Evolutionary conservation across 2,113 vertebrate species (phyloP).

Genomic region (Sander lucioperca): DNA sequence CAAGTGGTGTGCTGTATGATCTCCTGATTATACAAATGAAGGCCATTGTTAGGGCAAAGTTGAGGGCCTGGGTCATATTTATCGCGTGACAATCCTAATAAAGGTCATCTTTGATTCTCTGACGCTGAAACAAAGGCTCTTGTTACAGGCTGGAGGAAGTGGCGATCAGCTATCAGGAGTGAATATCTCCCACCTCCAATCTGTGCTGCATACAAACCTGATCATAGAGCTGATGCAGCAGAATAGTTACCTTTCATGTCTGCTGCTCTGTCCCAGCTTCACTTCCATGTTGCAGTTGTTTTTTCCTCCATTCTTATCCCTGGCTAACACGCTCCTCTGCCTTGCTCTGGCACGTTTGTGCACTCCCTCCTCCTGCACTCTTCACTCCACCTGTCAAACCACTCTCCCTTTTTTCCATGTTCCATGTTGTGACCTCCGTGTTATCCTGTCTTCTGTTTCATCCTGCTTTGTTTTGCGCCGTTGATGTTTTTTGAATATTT

Average conservation of each 20-base stretch:
- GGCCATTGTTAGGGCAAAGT: not conserved
- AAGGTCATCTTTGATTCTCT: constrained; percentile 61
- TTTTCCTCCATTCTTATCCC: not conserved
- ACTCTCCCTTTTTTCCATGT: not conserved
- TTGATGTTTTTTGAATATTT: not conserved
- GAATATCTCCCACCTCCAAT: constrained; percentile 40
- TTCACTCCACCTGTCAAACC: constrained; percentile 43
- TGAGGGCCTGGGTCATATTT: constrained; percentile 20
- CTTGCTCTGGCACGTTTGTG: constrained; percentile 75
- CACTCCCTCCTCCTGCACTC: constrained; percentile 47
- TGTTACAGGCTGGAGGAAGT: constrained; percentile 64
- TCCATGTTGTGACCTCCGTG: constrained; percentile 17
- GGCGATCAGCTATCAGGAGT: constrained; percentile 45
- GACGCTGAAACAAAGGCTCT: constrained; percentile 57
- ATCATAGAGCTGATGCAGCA: not conserved
- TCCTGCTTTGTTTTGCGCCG: not conserved
- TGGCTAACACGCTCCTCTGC: constrained; percentile 32
- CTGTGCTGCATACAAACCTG: not conserved
- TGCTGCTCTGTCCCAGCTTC: constrained; percentile 10
- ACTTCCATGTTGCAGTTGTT: not conserved
- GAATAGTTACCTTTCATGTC: not conserved
- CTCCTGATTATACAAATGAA: not conserved
- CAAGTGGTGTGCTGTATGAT: not conserved
- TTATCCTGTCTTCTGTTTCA: constrained; percentile 22
- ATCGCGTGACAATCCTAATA: constrained; percentile 21